These are phyloP conservation scores for Neodiprion lecontei DNA, from an alignment of 1,140 invertebrate genomes.

Conservation along the genomic window DNA sequence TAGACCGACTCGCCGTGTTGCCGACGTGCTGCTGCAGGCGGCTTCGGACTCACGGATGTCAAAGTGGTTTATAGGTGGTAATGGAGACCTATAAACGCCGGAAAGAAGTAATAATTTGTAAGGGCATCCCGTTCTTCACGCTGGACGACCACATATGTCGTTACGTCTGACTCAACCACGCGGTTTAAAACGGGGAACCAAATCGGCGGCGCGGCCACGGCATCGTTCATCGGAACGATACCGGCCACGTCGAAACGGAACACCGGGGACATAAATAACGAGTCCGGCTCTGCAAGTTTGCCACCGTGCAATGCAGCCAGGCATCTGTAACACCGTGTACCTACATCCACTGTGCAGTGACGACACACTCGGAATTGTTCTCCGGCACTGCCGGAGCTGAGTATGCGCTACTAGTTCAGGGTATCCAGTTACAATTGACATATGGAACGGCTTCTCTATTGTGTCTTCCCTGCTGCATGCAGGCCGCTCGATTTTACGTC, in stretches of 20 bases:
- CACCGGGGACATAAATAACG: not conserved
- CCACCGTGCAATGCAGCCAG: too few species aligned
- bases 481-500: too few species aligned
- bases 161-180: not conserved
- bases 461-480: too few species aligned
- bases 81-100: constrained; percentile 54
- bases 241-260: not conserved
- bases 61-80: constrained; percentile 29
- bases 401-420: not conserved
- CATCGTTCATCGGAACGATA: too few species aligned
- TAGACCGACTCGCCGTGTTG: too few species aligned
- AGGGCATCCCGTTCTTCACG: constrained; percentile 49
- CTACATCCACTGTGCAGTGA: too few species aligned
- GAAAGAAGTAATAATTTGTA: constrained; percentile 54
- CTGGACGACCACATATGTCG: constrained; percentile 43
- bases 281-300: not conserved
- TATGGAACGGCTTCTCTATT: not conserved
- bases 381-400: not conserved
- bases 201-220: too few species aligned
- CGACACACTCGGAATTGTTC: too few species aligned
- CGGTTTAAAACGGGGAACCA: too few species aligned
- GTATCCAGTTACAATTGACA: constrained; percentile 7
- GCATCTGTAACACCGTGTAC: too few species aligned
- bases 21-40: not conserved
- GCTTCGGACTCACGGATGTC: not conserved